These are phyloP conservation scores for Neodon shergylaensis DNA, from an alignment of 2,113 vertebrate species.

Conservation along the genomic window DNA sequence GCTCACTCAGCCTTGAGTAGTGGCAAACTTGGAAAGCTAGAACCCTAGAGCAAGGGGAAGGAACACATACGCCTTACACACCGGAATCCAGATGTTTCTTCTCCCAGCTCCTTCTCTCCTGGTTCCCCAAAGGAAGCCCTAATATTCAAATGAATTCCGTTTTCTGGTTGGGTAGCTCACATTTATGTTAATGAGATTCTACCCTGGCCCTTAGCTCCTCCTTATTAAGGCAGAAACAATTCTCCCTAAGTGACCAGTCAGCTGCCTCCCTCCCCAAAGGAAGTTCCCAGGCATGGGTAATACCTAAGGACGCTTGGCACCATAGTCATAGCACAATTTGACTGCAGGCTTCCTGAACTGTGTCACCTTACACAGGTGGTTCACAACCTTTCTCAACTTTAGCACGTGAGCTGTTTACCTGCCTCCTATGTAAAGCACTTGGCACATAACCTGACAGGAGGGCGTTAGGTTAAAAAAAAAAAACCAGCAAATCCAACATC, in stretches of 20 bases:
- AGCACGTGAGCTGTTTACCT: background rate
- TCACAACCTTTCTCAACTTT: background rate
- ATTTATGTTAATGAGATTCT: slow-evolving; percentile 35
- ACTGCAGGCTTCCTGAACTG: background rate
- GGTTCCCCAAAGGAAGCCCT: slow-evolving; percentile 40
- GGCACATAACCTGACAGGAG: background rate
- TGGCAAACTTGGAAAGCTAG: background rate
- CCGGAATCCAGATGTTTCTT: background rate
- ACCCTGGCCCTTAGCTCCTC: background rate
- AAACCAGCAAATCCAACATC: too few species aligned
- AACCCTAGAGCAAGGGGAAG: background rate
- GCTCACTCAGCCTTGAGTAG: background rate
- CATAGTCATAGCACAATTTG: background rate
- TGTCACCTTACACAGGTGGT: background rate
- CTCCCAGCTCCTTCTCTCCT: background rate
- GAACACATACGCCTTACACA: background rate
- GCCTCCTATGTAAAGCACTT: background rate
- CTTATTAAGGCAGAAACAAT: background rate
- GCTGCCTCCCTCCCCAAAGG: background rate
- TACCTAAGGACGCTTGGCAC: background rate
- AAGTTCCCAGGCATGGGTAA: background rate
- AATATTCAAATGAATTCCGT: slow-evolving; percentile 17
- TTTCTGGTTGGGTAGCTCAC: slow-evolving; percentile 6
- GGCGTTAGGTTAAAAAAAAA: background rate
- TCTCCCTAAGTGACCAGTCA: background rate